Evolutionary conservation across 2,888 invertebrate genomes (phyloP), one percentile per base, ranked within the genome.

Genomic region (Cosmopolites sordidus): DNA sequence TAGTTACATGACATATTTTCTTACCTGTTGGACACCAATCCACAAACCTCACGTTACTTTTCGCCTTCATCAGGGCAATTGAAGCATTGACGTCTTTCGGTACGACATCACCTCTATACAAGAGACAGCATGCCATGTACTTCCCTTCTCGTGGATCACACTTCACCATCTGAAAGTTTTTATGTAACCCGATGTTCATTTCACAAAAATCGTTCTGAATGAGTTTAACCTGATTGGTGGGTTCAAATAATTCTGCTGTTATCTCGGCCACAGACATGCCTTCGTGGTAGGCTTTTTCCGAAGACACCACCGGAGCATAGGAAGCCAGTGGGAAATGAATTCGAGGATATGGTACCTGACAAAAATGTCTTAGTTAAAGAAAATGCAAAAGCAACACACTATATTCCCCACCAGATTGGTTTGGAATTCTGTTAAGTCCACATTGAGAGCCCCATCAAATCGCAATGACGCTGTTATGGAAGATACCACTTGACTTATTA

Each of bases 391-490:
- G 22, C 22, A 5, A 22, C 4, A 3, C 22, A 5, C 22, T 3
- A 22, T n/a, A n/a, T n/a, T 22, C 22, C 22, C 3, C 43, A 56
- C 91, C 59, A 92, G 74, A 75, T 92, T 92, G 1, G 91, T 92
- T 77, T 93, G 93, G 75, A 92, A 93, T 75, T 94, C 93, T 29
- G 88, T 91, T 46, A 93, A 76, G 72, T 93, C 92, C 17, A 93
- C 92, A 69, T 93, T 93, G 59, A 92, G 80, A 5, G 92, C 91
- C 27, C 92, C 92, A 67, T 89, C 89, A 70, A 93, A 59, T 44
- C 92, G 80, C 58, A 93, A 75, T 27, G 91, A 91, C 1, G 92
- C 90, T 1, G 92, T 92, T 58, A 93, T 91, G 0, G 90, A 92
- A 29, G 84, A 91, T 49, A 92, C 90, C 48, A 88, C 79, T 73